Evolutionary conservation across 2,113 vertebrate species (phyloP), one percentile per base, ranked within the genome.

Genomic region (Takifugu flavidus): DNA sequence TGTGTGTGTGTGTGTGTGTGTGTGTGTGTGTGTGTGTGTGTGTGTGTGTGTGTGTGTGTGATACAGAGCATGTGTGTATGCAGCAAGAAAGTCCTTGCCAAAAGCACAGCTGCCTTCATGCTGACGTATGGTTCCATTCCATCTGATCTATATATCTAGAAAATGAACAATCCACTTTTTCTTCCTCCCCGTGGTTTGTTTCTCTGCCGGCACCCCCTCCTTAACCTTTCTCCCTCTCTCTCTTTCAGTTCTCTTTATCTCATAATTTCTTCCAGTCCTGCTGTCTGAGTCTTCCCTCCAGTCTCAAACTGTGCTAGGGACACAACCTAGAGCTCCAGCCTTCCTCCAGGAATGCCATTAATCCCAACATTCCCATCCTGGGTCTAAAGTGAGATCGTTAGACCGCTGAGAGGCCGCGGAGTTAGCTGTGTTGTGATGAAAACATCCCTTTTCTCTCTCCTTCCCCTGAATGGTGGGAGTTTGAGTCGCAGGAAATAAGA

Each of bases 101-200:
- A 88, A 75, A 94, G 90, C 82, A 67, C 86, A 89, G 83, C 87
- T 91, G 82, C 86, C 89, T 91, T 88, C 82, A 61, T 65, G 80
- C 86, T 85, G 82, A 91, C 59, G 70, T 89, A 81, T 81, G 76
- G 78, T 85, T 86, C 80, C 79, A 74, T 87, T 89, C 82, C 83
- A 89, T 91, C 89, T 79, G 84, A 91, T 87, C 90, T 90, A 91
- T 92, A 89, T 91, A 87, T 88, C 91, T 90, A 86, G 91, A 91
- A 92, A 92, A 81, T 82, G 79, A 83, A 78, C 56, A 77, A 63
- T 53, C 63, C 79, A 68, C 71, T 80, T 76, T 77, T 88, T 29
- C 51, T 50, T 74, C 83, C 89, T 86, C 88, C 82, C 86, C 86
- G 79, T 83, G 77, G 83, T 77, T 64, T 69, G 53, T 77, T 78